Conservation (phyloP, 2,113 vertebrate species). For the Cyrtonyx montezumae region DNA sequence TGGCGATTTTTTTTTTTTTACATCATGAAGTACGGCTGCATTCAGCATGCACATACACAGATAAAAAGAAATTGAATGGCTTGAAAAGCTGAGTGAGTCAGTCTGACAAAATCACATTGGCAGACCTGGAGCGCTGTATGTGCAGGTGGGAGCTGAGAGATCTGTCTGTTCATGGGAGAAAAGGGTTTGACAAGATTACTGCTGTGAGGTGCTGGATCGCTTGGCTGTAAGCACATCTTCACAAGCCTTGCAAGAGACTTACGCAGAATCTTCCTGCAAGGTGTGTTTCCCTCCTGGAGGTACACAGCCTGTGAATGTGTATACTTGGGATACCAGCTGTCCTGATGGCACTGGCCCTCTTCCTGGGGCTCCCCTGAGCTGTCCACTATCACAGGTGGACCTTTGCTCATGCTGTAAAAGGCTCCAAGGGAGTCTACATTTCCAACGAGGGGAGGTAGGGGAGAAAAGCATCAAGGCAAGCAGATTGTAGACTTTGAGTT, state of each 20-base stretch:
- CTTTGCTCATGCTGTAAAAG: not conserved
- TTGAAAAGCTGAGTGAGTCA: conserved; percentile 42
- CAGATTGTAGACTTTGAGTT: accelerated
- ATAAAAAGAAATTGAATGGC: conserved; percentile 35
- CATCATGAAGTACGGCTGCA: not conserved
- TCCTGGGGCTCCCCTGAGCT: not conserved
- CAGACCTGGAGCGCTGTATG: not conserved
- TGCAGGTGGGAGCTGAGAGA: conserved; percentile 24
- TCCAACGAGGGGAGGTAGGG: accelerated
- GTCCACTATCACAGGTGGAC: not conserved
- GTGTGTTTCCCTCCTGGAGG: accelerated
- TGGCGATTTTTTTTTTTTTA: not conserved
- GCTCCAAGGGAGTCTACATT: not conserved
- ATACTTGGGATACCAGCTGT: not conserved
- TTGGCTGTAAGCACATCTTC: not conserved
- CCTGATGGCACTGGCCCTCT: not conserved
- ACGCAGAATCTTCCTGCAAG: not conserved
- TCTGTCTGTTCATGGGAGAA: not conserved
- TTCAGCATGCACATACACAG: not conserved
- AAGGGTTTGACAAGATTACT: not conserved
- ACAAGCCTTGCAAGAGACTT: not conserved
- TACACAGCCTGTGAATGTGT: accelerated
- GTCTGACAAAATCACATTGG: conserved; percentile 22
- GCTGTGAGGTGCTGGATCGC: not conserved
- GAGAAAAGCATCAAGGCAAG: not conserved